Evolutionary conservation across 1,140 invertebrate species (phyloP).

Genomic region (Hylaeus volcanicus): DNA sequence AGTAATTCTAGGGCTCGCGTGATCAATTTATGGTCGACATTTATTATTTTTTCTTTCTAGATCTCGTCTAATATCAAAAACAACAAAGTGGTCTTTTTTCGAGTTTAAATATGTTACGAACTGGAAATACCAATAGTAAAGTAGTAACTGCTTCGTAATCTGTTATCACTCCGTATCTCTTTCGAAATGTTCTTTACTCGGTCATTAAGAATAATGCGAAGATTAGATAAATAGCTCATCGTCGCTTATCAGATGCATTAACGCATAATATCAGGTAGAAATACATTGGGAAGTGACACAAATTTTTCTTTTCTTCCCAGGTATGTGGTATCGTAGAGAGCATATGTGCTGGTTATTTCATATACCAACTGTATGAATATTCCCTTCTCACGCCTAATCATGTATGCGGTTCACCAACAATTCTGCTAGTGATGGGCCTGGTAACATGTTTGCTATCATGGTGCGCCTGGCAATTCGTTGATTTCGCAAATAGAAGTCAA

Average conservation of each 20-base stretch:
- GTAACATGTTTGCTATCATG: conserved; percentile 80
- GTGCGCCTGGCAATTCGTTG: conserved; percentile 81
- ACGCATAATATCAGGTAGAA: not conserved
- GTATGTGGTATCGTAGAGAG: conserved; percentile 80
- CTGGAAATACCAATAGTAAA: not conserved
- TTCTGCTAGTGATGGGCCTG: conserved; percentile 79
- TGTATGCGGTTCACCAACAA: conserved; percentile 79
- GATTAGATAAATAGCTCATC: not conserved
- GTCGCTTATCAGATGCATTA: not conserved
- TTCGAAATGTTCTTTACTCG: not conserved
- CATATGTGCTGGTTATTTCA: conserved; percentile 78
- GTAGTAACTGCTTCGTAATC: not conserved
- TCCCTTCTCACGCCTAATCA: conserved; percentile 78
- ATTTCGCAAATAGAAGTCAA: conserved; percentile 79
- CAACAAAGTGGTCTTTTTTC: no score
- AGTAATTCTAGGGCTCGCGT: no score
- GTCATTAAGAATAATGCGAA: not conserved
- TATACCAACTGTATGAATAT: conserved; percentile 81
- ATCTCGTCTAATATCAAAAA: no score
- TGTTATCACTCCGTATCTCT: not conserved
- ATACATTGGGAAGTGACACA: not conserved
- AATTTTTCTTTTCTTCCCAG: conserved; percentile 71
- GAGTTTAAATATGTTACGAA: not conserved
- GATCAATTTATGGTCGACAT: no score
- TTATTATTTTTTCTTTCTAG: no score